Conservation (phyloP, 1,140 invertebrate genomes). For the Laupala kohalensis region DNA sequence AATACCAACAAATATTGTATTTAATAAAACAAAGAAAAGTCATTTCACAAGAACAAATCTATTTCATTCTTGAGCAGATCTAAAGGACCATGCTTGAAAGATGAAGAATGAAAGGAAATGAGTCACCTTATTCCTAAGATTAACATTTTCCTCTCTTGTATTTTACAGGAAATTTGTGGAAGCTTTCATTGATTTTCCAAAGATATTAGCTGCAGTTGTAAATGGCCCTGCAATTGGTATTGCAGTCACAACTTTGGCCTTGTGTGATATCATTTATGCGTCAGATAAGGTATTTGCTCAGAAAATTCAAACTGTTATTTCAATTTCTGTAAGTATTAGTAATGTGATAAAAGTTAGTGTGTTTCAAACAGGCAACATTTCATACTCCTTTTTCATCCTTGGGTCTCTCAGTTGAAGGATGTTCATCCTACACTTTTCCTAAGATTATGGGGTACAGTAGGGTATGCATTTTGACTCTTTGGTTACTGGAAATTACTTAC, state of each 20-base stretch:
- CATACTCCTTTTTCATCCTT: constrained; percentile 70
- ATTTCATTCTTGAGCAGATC: no score
- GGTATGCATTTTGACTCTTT: constrained; percentile 28
- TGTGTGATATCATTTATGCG: constrained; percentile 84
- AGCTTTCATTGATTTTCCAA: constrained; percentile 75
- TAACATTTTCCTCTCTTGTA: neutral
- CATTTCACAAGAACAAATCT: no score
- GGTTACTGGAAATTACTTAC: neutral
- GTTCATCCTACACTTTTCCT: constrained; percentile 73
- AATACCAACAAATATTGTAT: no score
- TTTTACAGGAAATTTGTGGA: constrained; percentile 50
- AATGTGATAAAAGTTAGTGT: no score
- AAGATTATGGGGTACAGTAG: constrained; percentile 62
- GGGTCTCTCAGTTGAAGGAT: constrained; percentile 70
- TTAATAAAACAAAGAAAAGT: no score
- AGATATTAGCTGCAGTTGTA: constrained; percentile 74
- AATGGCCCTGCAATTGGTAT: constrained; percentile 93
- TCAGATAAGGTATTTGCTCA: constrained; percentile 42
- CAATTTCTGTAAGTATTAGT: no score
- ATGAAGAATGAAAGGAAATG: no score
- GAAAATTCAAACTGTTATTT: no score
- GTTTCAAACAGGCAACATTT: constrained; percentile 57
- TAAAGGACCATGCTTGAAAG: no score
- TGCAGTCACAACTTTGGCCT: constrained; percentile 60
- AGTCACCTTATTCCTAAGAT: no score